Conservation (phyloP, 2,888 invertebrate species). For the Trissolcus brochymenae region DNA sequence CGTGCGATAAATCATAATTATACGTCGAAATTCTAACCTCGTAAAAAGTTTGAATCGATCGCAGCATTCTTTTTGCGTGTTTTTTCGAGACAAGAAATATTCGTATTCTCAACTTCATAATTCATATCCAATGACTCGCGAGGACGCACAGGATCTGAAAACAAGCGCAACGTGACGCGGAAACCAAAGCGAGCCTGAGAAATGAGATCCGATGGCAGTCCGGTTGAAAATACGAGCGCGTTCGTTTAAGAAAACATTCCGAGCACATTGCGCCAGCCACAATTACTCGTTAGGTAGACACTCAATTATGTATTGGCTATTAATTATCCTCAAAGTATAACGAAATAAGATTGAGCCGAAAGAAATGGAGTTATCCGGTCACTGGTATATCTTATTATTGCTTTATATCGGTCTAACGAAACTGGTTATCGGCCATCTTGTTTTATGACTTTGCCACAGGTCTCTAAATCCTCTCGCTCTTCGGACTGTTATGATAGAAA, state of each 20-base stretch:
- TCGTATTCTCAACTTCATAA: constrained; percentile 60
- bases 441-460: constrained; percentile 57
- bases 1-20: constrained; percentile 20
- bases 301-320: constrained; percentile 64
- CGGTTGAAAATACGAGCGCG: constrained; percentile 53
- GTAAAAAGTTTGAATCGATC: constrained; percentile 37
- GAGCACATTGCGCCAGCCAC: constrained; percentile 52
- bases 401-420: constrained; percentile 58
- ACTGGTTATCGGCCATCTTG: constrained; percentile 60
- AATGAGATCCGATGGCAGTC: constrained; percentile 53
- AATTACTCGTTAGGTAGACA: constrained; percentile 58
- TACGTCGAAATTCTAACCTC: constrained; percentile 32
- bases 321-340: constrained; percentile 65
- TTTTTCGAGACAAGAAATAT: constrained; percentile 51
- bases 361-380: constrained; percentile 59
- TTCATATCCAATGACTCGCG: constrained; percentile 63
- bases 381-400: constrained; percentile 59
- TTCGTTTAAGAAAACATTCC: constrained; percentile 55
- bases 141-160: constrained; percentile 63
- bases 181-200: constrained; percentile 61
- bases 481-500: constrained; percentile 46
- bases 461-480: constrained; percentile 31
- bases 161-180: constrained; percentile 68
- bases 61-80: constrained; percentile 47
- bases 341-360: constrained; percentile 57